These are phyloP conservation scores for Dinocampus coccinellae DNA, from an alignment of 2,888 invertebrate species.

Conservation along the genomic window DNA sequence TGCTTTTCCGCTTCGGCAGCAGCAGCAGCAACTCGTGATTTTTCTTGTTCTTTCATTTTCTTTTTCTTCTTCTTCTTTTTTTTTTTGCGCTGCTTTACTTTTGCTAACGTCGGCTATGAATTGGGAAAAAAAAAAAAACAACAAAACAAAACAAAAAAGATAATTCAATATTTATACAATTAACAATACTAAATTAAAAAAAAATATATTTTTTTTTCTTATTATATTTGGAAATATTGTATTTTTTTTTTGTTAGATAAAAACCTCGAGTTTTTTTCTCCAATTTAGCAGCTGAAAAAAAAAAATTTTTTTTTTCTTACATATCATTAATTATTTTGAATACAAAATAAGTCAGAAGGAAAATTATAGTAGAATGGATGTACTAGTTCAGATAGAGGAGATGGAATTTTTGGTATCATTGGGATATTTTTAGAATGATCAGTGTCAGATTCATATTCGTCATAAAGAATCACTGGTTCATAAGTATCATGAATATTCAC, in stretches of 20 bases:
- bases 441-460: conserved; percentile 51
- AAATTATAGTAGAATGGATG: conserved; percentile 5
- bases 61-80: conserved; percentile 45
- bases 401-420: conserved; percentile 24
- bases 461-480: conserved; percentile 35
- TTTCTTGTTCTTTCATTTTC: conserved; percentile 50
- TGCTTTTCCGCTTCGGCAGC: conserved; percentile 49
- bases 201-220: too few relatives aligned
- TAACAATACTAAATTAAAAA: neutral
- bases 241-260: too few relatives aligned
- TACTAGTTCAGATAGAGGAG: conserved; percentile 40
- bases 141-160: neutral
- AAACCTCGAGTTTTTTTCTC: conserved; percentile 36
- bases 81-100: conserved; percentile 35
- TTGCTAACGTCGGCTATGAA: neutral
- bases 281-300: conserved; percentile 42
- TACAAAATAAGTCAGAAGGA: neutral
- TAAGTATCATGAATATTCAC: neutral
- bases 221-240: too few relatives aligned
- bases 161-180: neutral
- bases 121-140: neutral
- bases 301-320: conserved; percentile 5
- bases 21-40: conserved; percentile 44
- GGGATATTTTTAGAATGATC: neutral
- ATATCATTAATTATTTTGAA: neutral